Evolutionary conservation across 2,888 invertebrate species (phyloP).

Genomic region (Cerceris ruficornis): DNA sequence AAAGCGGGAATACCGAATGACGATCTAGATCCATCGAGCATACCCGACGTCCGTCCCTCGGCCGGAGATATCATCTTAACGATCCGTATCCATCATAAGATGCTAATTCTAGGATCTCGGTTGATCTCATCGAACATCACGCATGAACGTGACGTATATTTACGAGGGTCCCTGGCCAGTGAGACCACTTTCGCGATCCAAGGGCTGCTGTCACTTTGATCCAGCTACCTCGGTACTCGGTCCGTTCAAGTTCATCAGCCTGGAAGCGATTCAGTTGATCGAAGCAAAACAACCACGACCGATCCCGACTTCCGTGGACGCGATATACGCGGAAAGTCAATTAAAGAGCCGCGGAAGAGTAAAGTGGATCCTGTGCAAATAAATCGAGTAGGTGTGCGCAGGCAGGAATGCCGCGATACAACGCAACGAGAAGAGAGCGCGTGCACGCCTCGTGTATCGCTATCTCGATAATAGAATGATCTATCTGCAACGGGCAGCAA

Average conservation of each 20-base stretch:
- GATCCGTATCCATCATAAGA: slow-evolving; percentile 49
- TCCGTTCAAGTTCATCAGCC: slow-evolving; percentile 24
- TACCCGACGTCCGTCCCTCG: no score
- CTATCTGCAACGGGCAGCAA: slow-evolving; percentile 70
- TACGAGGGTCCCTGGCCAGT: slow-evolving; percentile 1
- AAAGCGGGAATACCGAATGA: no score
- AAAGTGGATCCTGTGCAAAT: slow-evolving; percentile 21
- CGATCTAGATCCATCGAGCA: no score
- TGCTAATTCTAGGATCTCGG: slow-evolving; percentile 46
- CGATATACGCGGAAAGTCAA: slow-evolving; percentile 26
- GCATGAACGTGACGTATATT: neutral
- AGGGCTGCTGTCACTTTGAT: neutral
- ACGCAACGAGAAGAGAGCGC: neutral
- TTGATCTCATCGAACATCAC: slow-evolving; percentile 27
- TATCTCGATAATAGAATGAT: slow-evolving; percentile 76
- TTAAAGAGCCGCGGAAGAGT: slow-evolving; percentile 19
- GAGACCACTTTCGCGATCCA: slow-evolving; percentile 25
- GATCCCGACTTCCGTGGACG: neutral
- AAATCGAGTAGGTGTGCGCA: slow-evolving; percentile 28
- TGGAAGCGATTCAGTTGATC: slow-evolving; percentile 35
- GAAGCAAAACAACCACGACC: neutral
- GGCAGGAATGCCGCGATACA: slow-evolving; percentile 8
- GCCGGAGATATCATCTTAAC: slow-evolving; percentile 55
- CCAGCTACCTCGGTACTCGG: slow-evolving; percentile 12
- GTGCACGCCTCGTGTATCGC: slow-evolving; percentile 46